Evolutionary conservation across 2,113 vertebrate species (phyloP).

Genomic region (Engystomops pustulosus): DNA sequence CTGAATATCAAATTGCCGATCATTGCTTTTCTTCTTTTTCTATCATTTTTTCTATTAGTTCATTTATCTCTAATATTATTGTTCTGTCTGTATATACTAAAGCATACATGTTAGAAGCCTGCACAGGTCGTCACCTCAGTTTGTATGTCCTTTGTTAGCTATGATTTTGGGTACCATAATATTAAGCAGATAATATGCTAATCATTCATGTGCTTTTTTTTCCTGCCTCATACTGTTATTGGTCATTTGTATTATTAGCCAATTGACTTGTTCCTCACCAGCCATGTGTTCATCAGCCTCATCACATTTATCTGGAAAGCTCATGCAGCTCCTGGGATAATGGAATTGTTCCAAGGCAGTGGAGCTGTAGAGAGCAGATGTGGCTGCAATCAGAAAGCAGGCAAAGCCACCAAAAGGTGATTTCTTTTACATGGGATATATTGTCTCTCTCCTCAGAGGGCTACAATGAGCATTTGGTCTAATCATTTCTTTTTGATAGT

Average conservation of each 20-base stretch:
- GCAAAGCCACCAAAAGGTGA: conserved; percentile 59
- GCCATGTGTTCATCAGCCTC: conserved; percentile 38
- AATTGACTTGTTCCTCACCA: conserved; percentile 24
- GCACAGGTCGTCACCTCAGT: too few species aligned
- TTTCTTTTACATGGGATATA: conserved; percentile 63
- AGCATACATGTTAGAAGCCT: too few species aligned
- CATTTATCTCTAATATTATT: too few species aligned
- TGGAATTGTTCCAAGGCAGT: conserved; percentile 49
- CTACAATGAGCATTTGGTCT: conserved; percentile 63
- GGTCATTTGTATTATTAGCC: background rate
- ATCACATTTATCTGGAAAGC: conserved; percentile 48
- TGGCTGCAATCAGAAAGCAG: conserved; percentile 61
- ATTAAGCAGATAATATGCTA: background rate
- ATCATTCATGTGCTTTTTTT: background rate
- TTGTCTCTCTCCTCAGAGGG: conserved; percentile 64
- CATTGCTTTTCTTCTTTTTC: too few species aligned
- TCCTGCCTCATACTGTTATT: background rate
- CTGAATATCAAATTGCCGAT: too few species aligned
- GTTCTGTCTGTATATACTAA: too few species aligned
- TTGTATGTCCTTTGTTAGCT: background rate
- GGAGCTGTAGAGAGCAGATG: conserved; percentile 63
- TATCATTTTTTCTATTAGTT: too few species aligned
- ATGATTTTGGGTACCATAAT: background rate
- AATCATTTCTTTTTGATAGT: conserved; percentile 69
- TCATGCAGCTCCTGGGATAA: conserved; percentile 33